Conservation (phyloP, 2,113 vertebrate genomes). For the Numida meleagris region DNA sequence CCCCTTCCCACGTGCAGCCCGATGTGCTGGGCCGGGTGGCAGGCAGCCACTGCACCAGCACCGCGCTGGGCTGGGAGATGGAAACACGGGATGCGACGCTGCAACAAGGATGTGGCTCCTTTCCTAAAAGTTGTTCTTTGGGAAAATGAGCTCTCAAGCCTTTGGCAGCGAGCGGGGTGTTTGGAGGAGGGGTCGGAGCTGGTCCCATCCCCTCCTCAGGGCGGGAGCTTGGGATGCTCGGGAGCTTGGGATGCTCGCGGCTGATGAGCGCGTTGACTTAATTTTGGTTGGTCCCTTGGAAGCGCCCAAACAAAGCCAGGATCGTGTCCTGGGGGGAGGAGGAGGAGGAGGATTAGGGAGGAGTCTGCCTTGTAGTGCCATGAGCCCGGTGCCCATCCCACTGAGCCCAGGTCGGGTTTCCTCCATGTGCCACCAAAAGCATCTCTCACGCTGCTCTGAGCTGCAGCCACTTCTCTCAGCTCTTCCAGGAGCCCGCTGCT, state of each 20-base stretch:
- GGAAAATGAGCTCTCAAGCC: background rate
- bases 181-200: background rate
- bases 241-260: background rate
- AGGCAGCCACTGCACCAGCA: background rate
- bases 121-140: background rate
- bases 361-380: no score
- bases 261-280: background rate
- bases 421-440: no score
- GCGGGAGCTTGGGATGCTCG: background rate
- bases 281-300: background rate
- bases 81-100: background rate
- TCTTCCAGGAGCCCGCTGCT: background rate
- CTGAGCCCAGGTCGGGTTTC: no score
- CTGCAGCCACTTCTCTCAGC: rapidly evolving
- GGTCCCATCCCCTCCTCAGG: rapidly evolving
- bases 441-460: background rate
- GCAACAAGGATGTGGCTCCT: background rate
- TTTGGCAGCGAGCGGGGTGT: background rate
- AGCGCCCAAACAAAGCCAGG: rapidly evolving
- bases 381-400: background rate
- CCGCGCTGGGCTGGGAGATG: rapidly evolving
- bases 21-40: background rate
- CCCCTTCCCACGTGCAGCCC: background rate
- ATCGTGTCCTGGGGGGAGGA: background rate
- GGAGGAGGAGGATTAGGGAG: background rate